Percentiles rank a stretch among this genome's conserved stretches.
These are phyloP conservation scores for Parauchenoglanis punctatus DNA, from an alignment of 2,797 vertebrate species.

Conservation along the genomic window DNA sequence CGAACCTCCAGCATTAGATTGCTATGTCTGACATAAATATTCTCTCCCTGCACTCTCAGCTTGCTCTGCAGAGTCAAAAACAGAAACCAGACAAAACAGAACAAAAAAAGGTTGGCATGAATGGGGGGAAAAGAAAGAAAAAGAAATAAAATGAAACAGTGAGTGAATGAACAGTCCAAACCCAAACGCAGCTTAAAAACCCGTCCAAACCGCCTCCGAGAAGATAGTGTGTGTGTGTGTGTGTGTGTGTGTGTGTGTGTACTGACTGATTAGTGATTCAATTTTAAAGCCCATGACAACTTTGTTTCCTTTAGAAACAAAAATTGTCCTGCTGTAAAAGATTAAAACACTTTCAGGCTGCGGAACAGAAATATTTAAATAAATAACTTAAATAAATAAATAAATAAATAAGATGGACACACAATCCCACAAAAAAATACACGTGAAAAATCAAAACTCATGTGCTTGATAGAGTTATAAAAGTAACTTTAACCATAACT, in stretches of 20 bases:
- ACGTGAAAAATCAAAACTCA: too few species aligned
- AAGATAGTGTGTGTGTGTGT: background rate
- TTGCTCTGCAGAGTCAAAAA: conserved; percentile 88
- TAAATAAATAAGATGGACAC: too few species aligned
- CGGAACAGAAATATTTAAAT: background rate
- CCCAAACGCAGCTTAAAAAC: background rate
- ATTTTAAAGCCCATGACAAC: background rate
- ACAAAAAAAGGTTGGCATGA: conserved; percentile 17
- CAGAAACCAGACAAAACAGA: conserved; percentile 63
- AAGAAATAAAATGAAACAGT: background rate
- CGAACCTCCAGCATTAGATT: conserved; percentile 99
- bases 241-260: background rate
- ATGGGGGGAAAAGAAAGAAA: background rate
- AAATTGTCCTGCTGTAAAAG: too few species aligned
- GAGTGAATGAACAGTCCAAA: background rate
- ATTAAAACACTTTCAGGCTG: too few species aligned
- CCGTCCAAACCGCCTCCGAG: conserved; percentile 2
- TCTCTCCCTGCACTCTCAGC: conserved; percentile 97
- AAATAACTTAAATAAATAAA: too few species aligned
- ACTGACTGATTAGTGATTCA: background rate
- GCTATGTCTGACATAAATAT: conserved; percentile 99
- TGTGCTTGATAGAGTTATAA: too few species aligned
- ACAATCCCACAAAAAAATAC: too few species aligned
- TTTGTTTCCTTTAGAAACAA: background rate
- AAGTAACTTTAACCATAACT: too few species aligned